These are phyloP conservation scores for Colistium nudipinnis DNA, from an alignment of 2,113 vertebrate species.

Conservation along the genomic window DNA sequence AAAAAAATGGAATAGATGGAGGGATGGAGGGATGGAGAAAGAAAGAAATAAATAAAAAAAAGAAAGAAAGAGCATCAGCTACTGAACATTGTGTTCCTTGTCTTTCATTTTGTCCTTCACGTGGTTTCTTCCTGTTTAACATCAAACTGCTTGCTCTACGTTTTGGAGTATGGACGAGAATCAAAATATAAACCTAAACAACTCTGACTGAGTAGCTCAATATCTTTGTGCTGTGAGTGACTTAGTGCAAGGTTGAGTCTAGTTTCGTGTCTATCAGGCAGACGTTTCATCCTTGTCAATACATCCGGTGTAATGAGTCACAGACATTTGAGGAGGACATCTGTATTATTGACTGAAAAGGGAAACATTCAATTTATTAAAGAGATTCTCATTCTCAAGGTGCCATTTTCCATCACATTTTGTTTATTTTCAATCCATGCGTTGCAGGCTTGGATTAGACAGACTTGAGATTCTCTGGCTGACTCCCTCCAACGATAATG, in stretches of 20 bases:
- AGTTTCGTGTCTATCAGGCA: not conserved
- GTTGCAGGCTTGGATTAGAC: too few relatives aligned
- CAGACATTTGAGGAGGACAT: not conserved
- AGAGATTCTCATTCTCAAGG: not conserved
- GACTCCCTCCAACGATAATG: not conserved
- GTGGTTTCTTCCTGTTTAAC: not conserved
- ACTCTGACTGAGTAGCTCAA: not conserved
- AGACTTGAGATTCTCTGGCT: too few relatives aligned
- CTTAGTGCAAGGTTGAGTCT: not conserved
- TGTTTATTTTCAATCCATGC: too few relatives aligned
- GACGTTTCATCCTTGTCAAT: not conserved
- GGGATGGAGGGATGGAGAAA: not conserved
- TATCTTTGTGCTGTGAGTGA: not conserved
- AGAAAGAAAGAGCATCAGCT: slow-evolving; percentile 34
- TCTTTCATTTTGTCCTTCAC: slow-evolving; percentile 22
- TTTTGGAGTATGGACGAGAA: not conserved
- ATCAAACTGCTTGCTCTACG: not conserved
- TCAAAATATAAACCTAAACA: not conserved
- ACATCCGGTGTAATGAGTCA: not conserved
- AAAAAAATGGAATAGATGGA: not conserved
- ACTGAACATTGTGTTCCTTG: slow-evolving; percentile 34
- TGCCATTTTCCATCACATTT: too few relatives aligned
- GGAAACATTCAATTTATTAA: not conserved
- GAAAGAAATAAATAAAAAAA: not conserved
- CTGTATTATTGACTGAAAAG: not conserved